Evolutionary conservation across 2,113 vertebrate species (phyloP), one percentile per base, ranked within the genome.

Genomic region (Lichenostomus cassidix): DNA sequence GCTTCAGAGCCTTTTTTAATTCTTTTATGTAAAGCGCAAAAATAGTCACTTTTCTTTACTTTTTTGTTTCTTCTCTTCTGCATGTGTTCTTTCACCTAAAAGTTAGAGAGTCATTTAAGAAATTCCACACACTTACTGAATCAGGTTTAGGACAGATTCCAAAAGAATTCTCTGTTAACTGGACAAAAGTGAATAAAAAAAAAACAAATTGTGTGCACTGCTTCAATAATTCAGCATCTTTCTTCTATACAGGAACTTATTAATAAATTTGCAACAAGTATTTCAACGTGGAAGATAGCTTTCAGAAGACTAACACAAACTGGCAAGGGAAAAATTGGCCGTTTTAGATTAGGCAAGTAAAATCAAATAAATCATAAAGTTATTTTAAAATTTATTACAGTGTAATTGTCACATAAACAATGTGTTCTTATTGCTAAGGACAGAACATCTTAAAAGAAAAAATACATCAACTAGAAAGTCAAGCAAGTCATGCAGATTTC

Each of bases 321-420:
- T 47, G 60, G 22, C 19, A 77, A 25, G 37, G 44, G 9, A 88
- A 69, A 24, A 77, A 62, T 10, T 33, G 58, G 33, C 18, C 37
- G 14, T 56, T 84, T 80, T 33, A 60, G 7, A 42, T 83, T 18
- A 64, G 39, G 11, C 55, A 15, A 74, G 15, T 44, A 82, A 94
- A 90, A 74, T 31, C 11, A 83, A 86, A 69, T 23, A 74, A 39
- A 49, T 31, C 1, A 37, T 50, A 5, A 71, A 44, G 17, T 37
- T 41, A 18, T 23, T 83, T 83, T 64, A 50, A 4, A 23, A 58
- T 96, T 96, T 94, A 94, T 96, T 96, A 41, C 7, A 86, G 4
- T 31, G n/a, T 44, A 89, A 91, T 39, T 39, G 16, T 24, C 46
- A 84, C 31, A 85, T 49, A 82, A 85, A 65, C 39, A 82, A 47